Percentiles rank a stretch among this genome's conserved stretches.
Conservation (phyloP, 1,140 invertebrate species). For the Chionoecetes opilio region DNA sequence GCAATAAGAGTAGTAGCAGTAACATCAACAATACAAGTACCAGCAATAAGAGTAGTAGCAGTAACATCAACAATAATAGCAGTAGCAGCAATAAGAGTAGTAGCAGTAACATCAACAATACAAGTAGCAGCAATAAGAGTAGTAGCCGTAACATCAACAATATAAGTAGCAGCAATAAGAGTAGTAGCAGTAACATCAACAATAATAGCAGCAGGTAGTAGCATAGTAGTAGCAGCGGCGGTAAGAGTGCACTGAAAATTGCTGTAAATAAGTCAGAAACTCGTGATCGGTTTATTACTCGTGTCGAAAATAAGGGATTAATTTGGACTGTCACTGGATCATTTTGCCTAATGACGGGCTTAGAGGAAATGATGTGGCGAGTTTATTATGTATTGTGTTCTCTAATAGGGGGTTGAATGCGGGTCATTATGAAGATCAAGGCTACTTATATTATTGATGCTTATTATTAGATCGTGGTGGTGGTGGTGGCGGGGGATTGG, state of each 20-base stretch:
- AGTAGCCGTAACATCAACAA: neutral
- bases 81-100: neutral
- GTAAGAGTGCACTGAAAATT: too few species aligned
- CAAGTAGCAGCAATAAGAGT: neutral
- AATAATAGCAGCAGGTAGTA: neutral
- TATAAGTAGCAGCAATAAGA: neutral
- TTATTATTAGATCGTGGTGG: neutral
- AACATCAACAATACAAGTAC: neutral
- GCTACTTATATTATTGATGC: neutral
- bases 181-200: neutral
- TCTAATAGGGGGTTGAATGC: conserved; percentile 3
- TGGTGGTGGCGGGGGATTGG: neutral
- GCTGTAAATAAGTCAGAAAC: neutral
- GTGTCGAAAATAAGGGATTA: conserved; percentile 13
- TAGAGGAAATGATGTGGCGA: neutral
- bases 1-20: neutral
- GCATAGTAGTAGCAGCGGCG: neutral
- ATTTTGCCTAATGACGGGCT: neutral
- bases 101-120: neutral
- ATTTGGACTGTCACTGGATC: neutral
- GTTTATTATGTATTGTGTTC: conserved; percentile 11
- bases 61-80: neutral
- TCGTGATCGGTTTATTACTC: conserved; percentile 5
- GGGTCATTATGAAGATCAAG: conserved; percentile 1
- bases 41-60: neutral